Conservation (phyloP, 1,140 invertebrate species). For the Nymphalis io region DNA sequence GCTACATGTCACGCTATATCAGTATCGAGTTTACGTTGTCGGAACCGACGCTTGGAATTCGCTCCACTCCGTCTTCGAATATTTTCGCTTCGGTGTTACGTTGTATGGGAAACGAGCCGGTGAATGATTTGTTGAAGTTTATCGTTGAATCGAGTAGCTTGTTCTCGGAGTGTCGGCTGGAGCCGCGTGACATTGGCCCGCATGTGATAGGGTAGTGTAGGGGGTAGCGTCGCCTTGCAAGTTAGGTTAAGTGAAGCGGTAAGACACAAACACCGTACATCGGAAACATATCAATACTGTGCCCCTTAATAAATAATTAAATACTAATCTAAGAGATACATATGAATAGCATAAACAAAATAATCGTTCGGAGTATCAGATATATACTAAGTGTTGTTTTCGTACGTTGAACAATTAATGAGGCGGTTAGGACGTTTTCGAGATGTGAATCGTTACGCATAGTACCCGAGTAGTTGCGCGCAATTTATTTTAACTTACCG, state of each 20-base stretch:
- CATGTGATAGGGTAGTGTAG: conserved; percentile 79
- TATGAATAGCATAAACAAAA: conserved; percentile 79
- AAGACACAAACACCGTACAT: conserved; percentile 81
- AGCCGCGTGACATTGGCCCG: conserved; percentile 77
- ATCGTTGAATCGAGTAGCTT: conserved; percentile 58
- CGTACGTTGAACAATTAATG: conserved; percentile 59
- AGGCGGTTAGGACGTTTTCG: conserved; percentile 60
- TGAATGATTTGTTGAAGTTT: conserved; percentile 25
- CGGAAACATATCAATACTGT: conserved; percentile 83
- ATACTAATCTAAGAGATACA: conserved; percentile 78
- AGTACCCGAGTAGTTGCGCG: conserved; percentile 72
- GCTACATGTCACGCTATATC: conserved; percentile 74
- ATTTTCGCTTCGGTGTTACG: conserved; percentile 51
- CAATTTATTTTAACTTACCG: conserved; percentile 65
- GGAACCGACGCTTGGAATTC: conserved; percentile 52
- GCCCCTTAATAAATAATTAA: conserved; percentile 81
- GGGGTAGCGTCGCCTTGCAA: conserved; percentile 80
- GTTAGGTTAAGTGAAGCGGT: conserved; percentile 80
- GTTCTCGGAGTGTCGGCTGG: conserved; percentile 52
- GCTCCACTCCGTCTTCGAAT: conserved; percentile 39
- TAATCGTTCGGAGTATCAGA: conserved; percentile 76
- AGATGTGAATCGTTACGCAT: conserved; percentile 52
- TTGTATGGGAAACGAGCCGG: conserved; percentile 15
- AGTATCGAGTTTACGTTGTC: conserved; percentile 54
- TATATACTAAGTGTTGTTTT: conserved; percentile 77